These are phyloP conservation scores for Micromussa lordhowensis DNA, from an alignment of 92 coral and sea anemone genomes.

Conservation along the genomic window DNA sequence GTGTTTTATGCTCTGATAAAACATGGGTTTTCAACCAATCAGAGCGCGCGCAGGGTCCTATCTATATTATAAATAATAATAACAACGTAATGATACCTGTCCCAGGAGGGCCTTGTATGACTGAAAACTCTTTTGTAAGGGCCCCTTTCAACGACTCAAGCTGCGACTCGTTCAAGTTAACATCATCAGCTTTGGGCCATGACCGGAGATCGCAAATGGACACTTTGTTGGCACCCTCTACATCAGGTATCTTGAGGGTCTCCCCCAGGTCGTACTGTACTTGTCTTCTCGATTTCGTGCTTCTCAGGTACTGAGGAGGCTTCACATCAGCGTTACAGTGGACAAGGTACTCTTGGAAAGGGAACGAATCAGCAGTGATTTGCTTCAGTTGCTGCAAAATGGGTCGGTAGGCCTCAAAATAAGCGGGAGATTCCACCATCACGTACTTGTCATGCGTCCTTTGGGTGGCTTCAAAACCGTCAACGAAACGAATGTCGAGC, in stretches of 20 bases:
- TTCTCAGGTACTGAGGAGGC: constrained; percentile 72
- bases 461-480: constrained; percentile 35
- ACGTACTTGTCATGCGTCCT: constrained; percentile 35
- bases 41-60: too few relatives aligned
- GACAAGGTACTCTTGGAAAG: constrained; percentile 85
- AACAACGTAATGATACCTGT: constrained; percentile 59
- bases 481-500: constrained; percentile 83
- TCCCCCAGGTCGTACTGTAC: constrained; percentile 71
- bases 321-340: constrained; percentile 76
- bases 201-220: constrained; percentile 52
- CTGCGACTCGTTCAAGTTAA: constrained; percentile 78
- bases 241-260: constrained; percentile 32
- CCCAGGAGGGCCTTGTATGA: constrained; percentile 97
- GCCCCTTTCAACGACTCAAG: constrained; percentile 82
- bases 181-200: constrained; percentile 78
- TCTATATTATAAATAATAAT: too few relatives aligned
- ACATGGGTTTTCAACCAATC: too few relatives aligned
- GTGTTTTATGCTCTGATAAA: too few relatives aligned
- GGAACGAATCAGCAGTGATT: constrained; percentile 66
- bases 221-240: constrained; percentile 44
- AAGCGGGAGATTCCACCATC: constrained; percentile 94
- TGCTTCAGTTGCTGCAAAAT: constrained; percentile 74
- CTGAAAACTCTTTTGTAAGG: constrained; percentile 87
- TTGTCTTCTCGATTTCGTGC: constrained; percentile 7
- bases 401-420: constrained; percentile 89